Evolutionary conservation across 2,797 vertebrate genomes (phyloP), one percentile per base, ranked within the genome.

Genomic region (Pangasius larnaudii): DNA sequence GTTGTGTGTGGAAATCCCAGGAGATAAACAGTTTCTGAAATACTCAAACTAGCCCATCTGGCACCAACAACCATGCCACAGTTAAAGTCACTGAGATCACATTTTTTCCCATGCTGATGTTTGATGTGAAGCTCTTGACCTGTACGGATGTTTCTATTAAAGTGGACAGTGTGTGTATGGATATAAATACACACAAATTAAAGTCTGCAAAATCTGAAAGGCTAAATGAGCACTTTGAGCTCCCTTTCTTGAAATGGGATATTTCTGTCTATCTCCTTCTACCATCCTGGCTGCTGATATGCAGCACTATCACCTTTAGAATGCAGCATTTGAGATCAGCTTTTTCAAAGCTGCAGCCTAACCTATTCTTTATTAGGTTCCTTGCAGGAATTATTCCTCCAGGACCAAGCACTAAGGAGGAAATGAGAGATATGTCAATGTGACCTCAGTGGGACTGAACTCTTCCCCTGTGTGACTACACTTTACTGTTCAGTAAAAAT

Each of bases 281-380:
- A 56, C 72, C 79, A 77, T 63, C 88, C 75, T 2, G 22, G 91
- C 88, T 93, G 91, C 90, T 93, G 91, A 92, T 89, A 82, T 87
- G 81, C 86, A 88, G 88, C 93, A 93, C 92, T 94, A 93, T 93
- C 92, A 90, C 89, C 92, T 93, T 94, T 87, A 94, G 90, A 92
- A 91, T 91, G 92, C 91, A 91, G 89, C 91, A 94, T 94, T 94
- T 86, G 90, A 95, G 92, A 93, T 89, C 89, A 94, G 84, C 91
- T 96, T 93, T 93, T 94, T 95, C 94, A 95, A 93, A 94, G 94
- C 90, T 91, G 74, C 78, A 92, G 53, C 92, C 93, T 95, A 95
- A 95, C 95, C 93, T 94, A 93, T 94, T 90, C 94, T 94, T 95
- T 94, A 95, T 95, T 93, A 94, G 90, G 91, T 95, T 88, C 93